Evolutionary conservation across 2,113 vertebrate species (phyloP).

Genomic region (Ibidorhyncha struthersii): DNA sequence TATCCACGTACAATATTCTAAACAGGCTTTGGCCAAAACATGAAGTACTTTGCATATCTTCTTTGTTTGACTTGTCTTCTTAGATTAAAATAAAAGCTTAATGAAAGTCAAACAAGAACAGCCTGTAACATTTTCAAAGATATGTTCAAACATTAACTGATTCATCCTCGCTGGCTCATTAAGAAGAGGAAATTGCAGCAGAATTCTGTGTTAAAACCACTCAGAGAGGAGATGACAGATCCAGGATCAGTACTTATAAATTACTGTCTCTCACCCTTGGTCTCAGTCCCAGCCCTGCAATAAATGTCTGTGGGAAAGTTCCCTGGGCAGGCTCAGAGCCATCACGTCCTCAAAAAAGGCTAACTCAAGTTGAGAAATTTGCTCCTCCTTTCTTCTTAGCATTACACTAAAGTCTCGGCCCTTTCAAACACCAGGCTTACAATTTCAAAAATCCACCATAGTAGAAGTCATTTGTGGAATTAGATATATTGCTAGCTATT

Average conservation of each 20-base stretch:
- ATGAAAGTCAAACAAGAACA: conserved; percentile 51
- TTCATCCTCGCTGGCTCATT: conserved; percentile 52
- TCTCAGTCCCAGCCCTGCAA: conserved; percentile 29
- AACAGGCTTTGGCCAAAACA: conserved; percentile 9
- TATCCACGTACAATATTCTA: background rate
- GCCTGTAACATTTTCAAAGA: conserved; percentile 51
- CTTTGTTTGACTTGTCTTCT: conserved; percentile 9
- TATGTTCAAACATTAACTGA: conserved; percentile 57
- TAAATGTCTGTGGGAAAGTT: conserved; percentile 27
- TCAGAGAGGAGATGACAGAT: conserved; percentile 47
- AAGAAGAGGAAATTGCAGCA: conserved; percentile 47
- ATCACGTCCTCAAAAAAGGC: background rate
- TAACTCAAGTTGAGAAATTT: background rate
- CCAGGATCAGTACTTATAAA: conserved; percentile 53
- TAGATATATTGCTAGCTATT: conserved; percentile 25
- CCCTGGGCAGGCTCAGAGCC: conserved; percentile 7
- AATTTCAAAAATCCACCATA: background rate
- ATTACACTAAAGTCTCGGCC: background rate
- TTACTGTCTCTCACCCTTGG: conserved; percentile 27
- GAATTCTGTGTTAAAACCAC: conserved; percentile 64
- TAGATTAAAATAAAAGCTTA: conserved; percentile 59
- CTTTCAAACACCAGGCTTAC: background rate
- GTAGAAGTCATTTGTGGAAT: conserved; percentile 23
- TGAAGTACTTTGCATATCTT: background rate
- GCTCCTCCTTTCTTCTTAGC: background rate